A percentile compares a stretch with the other conserved stretches of the same genome.
phyloP scores from a whole-genome alignment of 2,888 invertebrate species.

The Drosophila atroscutellata region DNA sequence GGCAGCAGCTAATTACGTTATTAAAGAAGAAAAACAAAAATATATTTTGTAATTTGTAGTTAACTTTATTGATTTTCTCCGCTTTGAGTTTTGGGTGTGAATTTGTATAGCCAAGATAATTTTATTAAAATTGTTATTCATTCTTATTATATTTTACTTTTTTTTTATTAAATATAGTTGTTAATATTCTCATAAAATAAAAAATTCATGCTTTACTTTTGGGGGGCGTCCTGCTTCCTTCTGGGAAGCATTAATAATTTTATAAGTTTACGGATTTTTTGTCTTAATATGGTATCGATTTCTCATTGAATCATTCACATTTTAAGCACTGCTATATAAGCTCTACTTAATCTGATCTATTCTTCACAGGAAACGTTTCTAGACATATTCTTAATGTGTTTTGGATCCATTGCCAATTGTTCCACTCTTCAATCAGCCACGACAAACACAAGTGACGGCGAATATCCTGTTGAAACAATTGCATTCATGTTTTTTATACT shows the following conservation, averaged over 20 bases:
- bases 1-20: not conserved
- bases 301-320: not conserved
- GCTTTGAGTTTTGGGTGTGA: not conserved
- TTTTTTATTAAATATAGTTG: too few species aligned
- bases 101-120: not conserved
- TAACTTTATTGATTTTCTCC: not conserved
- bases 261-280: not conserved
- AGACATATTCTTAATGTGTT: not conserved
- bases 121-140: not conserved
- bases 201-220: too few species aligned
- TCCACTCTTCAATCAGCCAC: not conserved
- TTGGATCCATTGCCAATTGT: not conserved
- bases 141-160: too few species aligned
- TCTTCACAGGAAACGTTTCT: fast-evolving
- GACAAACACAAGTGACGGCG: not conserved
- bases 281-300: not conserved
- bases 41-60: not conserved
- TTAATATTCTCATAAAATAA: too few species aligned
- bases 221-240: too few species aligned
- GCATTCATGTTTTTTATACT: not conserved
- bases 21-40: not conserved
- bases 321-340: not conserved
- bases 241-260: not conserved
- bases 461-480: not conserved
- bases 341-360: not conserved